phyloP scores from a whole-genome alignment of 2,113 vertebrate genomes.

The Suncus etruscus region DNA sequence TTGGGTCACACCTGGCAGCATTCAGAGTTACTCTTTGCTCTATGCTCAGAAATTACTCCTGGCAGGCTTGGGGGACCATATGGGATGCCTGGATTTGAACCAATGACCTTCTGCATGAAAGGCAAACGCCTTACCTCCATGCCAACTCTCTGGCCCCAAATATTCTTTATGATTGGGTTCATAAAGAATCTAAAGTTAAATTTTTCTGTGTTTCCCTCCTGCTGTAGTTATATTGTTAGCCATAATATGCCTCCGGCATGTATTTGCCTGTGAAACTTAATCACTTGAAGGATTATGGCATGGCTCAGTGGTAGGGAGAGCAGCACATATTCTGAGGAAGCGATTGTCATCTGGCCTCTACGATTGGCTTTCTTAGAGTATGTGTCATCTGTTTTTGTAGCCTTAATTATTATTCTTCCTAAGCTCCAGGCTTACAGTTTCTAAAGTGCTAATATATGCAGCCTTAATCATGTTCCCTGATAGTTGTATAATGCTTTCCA shows the following conservation, averaged over 20 bases:
- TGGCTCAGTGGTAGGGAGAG: background rate
- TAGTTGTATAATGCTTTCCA: background rate
- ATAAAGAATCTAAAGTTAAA: conserved; percentile 22
- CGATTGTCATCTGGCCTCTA: conserved; percentile 1
- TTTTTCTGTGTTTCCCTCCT: conserved; percentile 27
- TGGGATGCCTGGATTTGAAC: too few species aligned
- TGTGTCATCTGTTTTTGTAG: background rate
- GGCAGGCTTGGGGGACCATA: too few species aligned
- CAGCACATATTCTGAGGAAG: background rate
- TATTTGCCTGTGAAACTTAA: conserved; percentile 11
- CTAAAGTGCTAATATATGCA: background rate
- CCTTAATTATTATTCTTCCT: conserved; percentile 23
- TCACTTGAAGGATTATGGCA: background rate
- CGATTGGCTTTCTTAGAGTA: background rate
- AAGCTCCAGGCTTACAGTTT: background rate
- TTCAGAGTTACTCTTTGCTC: too few species aligned
- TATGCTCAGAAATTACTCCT: too few species aligned
- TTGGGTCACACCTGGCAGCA: too few species aligned
- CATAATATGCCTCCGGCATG: background rate
- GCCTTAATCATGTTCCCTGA: background rate
- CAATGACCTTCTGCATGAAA: too few species aligned
- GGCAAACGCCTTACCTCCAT: too few species aligned
- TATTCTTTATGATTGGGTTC: background rate
- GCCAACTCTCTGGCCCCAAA: background rate
- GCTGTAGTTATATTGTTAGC: background rate